phyloP scores from a whole-genome alignment of 1,140 invertebrate genomes.

The Orius laevigatus region DNA sequence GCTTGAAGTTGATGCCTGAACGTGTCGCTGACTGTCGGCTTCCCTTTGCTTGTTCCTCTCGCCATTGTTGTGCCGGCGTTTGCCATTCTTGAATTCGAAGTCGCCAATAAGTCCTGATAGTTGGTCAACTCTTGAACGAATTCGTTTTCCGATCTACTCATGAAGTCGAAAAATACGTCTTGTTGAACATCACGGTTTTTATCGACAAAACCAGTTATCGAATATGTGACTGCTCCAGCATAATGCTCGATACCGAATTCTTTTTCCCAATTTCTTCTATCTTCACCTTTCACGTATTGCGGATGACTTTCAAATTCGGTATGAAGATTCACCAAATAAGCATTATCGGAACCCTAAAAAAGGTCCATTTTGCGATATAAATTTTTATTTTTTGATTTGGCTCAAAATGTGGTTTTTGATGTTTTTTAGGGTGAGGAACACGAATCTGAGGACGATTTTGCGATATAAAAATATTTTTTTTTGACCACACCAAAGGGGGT shows the following conservation, averaged over 20 bases:
- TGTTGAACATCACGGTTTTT: constrained; percentile 93
- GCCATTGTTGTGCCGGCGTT: constrained; percentile 50
- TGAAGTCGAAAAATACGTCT: constrained; percentile 85
- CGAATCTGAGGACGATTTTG: too few relatives aligned
- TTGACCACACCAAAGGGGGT: too few relatives aligned
- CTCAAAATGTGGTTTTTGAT: too few relatives aligned
- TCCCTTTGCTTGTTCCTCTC: constrained; percentile 73
- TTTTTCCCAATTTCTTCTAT: constrained; percentile 75
- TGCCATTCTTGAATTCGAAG: constrained; percentile 30
- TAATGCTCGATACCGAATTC: constrained; percentile 89
- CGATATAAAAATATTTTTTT: too few relatives aligned
- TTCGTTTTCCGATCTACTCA: constrained; percentile 68
- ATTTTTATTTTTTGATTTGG: too few relatives aligned
- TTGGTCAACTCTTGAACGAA: constrained; percentile 79
- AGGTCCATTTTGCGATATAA: too few relatives aligned
- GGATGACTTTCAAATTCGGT: constrained; percentile 72
- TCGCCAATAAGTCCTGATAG: constrained; percentile 49
- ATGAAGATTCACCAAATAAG: constrained; percentile 80
- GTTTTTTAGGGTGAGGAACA: too few relatives aligned
- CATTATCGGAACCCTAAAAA: constrained; percentile 59
- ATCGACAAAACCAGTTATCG: constrained; percentile 85
- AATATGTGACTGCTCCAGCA: constrained; percentile 85
- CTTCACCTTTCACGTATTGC: constrained; percentile 74
- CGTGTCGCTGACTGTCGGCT: constrained; percentile 83
- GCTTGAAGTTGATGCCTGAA: constrained; percentile 83